A percentile compares a stretch with the other conserved stretches of the same genome.
Conservation (phyloP, 2,888 invertebrate genomes). For the Romanomermis culicivorax region DNA sequence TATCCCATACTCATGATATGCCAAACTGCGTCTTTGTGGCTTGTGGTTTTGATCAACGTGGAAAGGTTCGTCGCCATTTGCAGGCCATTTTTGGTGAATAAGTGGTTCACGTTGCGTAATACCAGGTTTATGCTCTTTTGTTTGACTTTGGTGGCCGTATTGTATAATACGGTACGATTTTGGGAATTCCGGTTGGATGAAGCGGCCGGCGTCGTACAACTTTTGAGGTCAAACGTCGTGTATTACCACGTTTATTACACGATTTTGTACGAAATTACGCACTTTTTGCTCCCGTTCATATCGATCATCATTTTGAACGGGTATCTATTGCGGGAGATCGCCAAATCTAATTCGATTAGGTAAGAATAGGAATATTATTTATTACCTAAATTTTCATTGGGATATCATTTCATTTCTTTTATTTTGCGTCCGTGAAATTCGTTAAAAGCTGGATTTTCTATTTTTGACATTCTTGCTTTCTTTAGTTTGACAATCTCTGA, state of each 20-base stretch:
- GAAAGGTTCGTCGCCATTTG: slow-evolving; percentile 2
- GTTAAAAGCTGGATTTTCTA: no score
- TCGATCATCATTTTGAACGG: background rate
- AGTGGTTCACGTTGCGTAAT: background rate
- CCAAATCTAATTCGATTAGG: background rate
- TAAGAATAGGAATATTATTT: no score
- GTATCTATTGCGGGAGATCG: background rate
- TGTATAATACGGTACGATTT: slow-evolving; percentile 7
- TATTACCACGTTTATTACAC: background rate
- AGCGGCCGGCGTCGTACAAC: background rate
- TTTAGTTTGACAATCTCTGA: no score
- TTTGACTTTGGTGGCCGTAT: background rate
- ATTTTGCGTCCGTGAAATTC: no score
- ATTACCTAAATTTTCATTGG: no score
- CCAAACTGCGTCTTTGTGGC: background rate
- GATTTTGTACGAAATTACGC: background rate
- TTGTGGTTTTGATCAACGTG: background rate
- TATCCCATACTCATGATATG: background rate
- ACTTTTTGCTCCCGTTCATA: background rate
- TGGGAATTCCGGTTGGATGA: slow-evolving; percentile 3
- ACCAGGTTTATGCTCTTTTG: background rate
- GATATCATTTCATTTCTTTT: no score
- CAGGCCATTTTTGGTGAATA: background rate
- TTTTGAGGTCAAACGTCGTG: background rate
- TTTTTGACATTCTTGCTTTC: no score